Evolutionary conservation across 1,140 invertebrate genomes (phyloP).

Genomic region (Colletes gigas): DNA sequence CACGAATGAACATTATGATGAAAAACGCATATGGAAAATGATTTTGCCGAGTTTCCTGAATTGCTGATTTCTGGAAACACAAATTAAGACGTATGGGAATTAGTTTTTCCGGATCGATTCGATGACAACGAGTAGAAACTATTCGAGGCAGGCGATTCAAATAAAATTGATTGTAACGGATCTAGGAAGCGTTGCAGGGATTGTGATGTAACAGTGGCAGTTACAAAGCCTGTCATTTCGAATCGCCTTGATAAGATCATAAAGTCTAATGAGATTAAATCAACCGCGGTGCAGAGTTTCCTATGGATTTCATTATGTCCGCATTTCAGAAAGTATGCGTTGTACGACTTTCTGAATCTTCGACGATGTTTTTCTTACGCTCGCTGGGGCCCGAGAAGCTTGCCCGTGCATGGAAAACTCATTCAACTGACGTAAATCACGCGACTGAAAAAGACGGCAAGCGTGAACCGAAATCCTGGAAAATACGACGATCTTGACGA

Average conservation of each 20-base stretch:
- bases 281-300: constrained; percentile 17
- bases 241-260: constrained; percentile 48
- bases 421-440: background rate
- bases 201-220: constrained; percentile 39
- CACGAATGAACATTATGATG: no score
- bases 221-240: constrained; percentile 44
- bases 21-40: no score
- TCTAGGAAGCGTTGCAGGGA: constrained; percentile 35
- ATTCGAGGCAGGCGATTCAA: constrained; percentile 24
- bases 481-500: background rate
- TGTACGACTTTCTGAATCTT: background rate
- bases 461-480: background rate
- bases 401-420: background rate
- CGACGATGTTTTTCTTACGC: background rate
- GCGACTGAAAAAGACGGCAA: background rate
- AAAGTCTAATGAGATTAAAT: constrained; percentile 52
- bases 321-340: background rate
- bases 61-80: no score
- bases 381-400: background rate
- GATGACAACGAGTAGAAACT: constrained; percentile 4
- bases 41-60: no score
- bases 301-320: constrained; percentile 10
- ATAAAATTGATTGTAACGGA: constrained; percentile 40
- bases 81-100: no score
- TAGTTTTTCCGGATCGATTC: background rate